A percentile compares a stretch with the other conserved stretches of the same genome.
phyloP scores from a whole-genome alignment of 2,797 vertebrate genomes.

The Tenualosa thibaudeaui region DNA sequence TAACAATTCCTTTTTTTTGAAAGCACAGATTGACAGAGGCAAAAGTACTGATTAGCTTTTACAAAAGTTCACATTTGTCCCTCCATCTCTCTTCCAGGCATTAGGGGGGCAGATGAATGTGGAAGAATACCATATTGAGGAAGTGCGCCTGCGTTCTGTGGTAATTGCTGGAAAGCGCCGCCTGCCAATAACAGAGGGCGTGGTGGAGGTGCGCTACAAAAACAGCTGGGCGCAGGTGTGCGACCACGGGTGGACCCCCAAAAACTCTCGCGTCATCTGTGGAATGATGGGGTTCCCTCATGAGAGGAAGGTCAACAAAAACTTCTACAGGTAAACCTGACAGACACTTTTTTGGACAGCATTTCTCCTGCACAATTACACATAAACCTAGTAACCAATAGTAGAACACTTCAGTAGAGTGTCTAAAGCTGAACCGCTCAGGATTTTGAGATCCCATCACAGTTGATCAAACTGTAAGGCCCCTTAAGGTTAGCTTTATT shows the following conservation, averaged over 20 bases:
- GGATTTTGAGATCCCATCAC: background rate
- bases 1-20: too few species aligned
- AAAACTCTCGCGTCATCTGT: conserved; percentile 88
- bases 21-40: too few species aligned
- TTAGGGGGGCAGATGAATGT: conserved; percentile 67
- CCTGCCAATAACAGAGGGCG: conserved; percentile 83
- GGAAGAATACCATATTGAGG: conserved; percentile 85
- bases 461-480: background rate
- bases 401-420: background rate
- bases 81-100: background rate
- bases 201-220: conserved; percentile 87
- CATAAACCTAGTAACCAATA: background rate
- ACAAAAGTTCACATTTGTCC: background rate
- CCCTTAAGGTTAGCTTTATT: background rate
- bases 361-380: background rate
- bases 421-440: background rate
- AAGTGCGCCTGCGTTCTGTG: conserved; percentile 83
- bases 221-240: conserved; percentile 89
- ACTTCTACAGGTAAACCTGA: conserved; percentile 92
- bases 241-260: conserved; percentile 81
- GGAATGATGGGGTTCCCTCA: conserved; percentile 95
- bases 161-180: conserved; percentile 55
- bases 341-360: background rate
- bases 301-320: conserved; percentile 89
- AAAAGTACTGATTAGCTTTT: too few species aligned